phyloP scores from a whole-genome alignment of 1,140 invertebrate species.

The Drosophila micromelanica region DNA sequence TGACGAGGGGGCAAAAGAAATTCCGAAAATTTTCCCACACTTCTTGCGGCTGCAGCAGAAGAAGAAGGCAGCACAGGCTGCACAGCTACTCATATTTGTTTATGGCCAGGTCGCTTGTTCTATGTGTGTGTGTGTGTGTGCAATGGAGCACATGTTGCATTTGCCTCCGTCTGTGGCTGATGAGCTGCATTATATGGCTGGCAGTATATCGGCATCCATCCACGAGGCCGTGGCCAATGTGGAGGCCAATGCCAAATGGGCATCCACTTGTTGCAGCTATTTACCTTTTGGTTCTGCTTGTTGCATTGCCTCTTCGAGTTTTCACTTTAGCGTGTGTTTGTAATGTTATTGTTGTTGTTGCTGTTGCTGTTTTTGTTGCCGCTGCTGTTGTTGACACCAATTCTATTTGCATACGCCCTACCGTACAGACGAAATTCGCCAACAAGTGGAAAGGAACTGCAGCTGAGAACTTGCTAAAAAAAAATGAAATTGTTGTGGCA shows the following conservation, averaged over 20 bases:
- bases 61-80: conserved; percentile 37
- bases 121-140: conserved; percentile 12
- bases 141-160: conserved; percentile 73
- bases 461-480: not conserved
- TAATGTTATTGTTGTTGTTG: conserved; percentile 25
- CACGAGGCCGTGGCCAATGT: conserved; percentile 54
- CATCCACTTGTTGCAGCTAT: conserved; percentile 77
- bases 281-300: conserved; percentile 72
- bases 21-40: conserved; percentile 81
- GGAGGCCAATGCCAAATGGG: conserved; percentile 60
- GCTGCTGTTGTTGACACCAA: conserved; percentile 40
- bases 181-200: conserved; percentile 80
- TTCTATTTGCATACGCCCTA: conserved; percentile 45
- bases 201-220: conserved; percentile 53
- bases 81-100: conserved; percentile 79
- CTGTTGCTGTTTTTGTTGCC: conserved; percentile 10
- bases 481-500: conserved; percentile 13
- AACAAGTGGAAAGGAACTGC: conserved; percentile 11
- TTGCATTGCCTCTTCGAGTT: conserved; percentile 39
- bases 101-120: conserved; percentile 63
- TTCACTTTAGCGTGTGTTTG: conserved; percentile 30
- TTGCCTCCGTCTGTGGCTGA: conserved; percentile 72
- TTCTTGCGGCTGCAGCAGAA: conserved; percentile 46
- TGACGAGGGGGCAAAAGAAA: conserved; percentile 63
- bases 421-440: conserved; percentile 7